phyloP scores from a whole-genome alignment of 2,113 vertebrate genomes.

The Colius striatus region DNA sequence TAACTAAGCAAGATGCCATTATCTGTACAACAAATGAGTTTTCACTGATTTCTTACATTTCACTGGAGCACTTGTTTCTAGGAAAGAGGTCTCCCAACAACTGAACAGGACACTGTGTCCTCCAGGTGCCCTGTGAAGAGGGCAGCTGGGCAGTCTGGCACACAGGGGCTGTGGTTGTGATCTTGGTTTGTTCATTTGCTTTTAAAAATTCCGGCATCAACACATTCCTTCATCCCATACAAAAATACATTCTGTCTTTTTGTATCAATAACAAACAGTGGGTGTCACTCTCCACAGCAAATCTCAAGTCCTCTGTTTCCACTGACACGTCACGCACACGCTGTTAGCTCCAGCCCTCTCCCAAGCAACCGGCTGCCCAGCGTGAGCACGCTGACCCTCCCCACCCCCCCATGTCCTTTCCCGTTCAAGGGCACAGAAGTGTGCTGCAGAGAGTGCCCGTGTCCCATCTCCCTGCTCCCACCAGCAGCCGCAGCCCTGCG shows the following conservation, averaged over 20 bases:
- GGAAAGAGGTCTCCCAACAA: neutral
- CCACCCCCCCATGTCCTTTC: neutral
- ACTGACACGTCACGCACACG: accelerated
- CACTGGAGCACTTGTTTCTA: neutral
- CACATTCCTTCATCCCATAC: neutral
- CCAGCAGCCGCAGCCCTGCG: neutral
- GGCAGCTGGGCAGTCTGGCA: neutral
- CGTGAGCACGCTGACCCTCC: neutral
- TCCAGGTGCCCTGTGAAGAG: neutral
- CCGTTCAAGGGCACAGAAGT: accelerated
- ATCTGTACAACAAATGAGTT: neutral
- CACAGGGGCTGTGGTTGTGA: neutral
- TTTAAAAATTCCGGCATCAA: neutral
- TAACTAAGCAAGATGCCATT: neutral
- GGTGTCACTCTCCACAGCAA: neutral
- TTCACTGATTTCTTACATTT: neutral
- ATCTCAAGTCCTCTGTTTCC: neutral
- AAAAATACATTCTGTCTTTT: neutral
- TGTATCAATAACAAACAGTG: neutral
- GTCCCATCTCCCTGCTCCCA: neutral
- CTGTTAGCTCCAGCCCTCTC: neutral
- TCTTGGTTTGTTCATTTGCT: neutral
- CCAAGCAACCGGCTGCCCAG: neutral
- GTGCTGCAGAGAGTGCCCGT: neutral
- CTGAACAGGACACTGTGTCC: neutral